phyloP scores from a whole-genome alignment of 2,888 invertebrate species.

The Sarcophaga subvicina region DNA sequence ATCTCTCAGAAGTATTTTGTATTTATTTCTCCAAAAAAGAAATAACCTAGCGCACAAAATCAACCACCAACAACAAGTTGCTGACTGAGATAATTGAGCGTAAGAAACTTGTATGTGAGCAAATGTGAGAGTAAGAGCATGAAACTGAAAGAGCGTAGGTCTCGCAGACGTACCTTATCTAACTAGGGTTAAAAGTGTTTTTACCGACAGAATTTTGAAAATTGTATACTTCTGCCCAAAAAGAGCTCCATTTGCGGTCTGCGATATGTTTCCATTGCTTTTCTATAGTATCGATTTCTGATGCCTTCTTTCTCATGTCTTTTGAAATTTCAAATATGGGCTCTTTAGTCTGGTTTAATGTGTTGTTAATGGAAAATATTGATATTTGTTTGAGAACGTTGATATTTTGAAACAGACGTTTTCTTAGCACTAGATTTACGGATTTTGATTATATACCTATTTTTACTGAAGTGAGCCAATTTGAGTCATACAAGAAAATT shows the following conservation, averaged over 20 bases:
- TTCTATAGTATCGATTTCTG: neutral
- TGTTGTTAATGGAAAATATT: conserved; percentile 8
- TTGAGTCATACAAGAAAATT: too few species aligned
- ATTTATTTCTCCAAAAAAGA: neutral
- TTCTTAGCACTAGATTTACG: too few species aligned
- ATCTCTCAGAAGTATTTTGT: neutral
- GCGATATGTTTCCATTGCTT: conserved; percentile 2
- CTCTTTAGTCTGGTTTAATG: neutral
- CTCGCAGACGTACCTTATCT: too few species aligned
- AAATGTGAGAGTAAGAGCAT: too few species aligned
- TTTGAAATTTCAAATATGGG: neutral
- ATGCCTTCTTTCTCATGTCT: neutral
- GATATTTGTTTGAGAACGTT: neutral
- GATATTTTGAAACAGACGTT: neutral
- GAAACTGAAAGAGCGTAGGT: too few species aligned
- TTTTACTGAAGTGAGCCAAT: too few species aligned
- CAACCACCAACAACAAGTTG: neutral
- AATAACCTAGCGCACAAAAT: neutral
- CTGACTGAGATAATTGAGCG: neutral
- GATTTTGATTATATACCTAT: too few species aligned
- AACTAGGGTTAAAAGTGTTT: too few species aligned
- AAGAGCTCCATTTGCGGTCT: neutral
- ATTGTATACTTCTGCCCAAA: neutral
- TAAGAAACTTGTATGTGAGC: neutral
- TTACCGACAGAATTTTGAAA: too few species aligned